Base-by-base conservation (phyloP, 2,888 invertebrate genomes). In the Sclerodermus sp. region DNA sequence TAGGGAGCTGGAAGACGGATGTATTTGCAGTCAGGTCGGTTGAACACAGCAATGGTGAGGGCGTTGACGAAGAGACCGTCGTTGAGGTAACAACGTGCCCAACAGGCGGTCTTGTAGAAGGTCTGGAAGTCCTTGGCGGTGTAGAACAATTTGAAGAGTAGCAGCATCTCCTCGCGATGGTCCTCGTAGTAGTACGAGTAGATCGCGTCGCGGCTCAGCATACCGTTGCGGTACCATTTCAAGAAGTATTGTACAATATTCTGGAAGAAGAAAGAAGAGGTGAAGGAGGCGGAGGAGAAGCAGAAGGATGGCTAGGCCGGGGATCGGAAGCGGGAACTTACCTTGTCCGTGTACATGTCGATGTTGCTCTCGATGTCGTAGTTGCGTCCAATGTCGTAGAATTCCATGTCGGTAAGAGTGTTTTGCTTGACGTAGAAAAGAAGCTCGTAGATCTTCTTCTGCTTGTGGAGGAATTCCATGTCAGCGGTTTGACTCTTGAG, bases 91-190 rank as follows among this genome's bases (percentile, higher is more conserved):
- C 85, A 77, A 49, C 89, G 85, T 9, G 87, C 82, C 82, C 85
- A 88, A 38, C 83, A 82, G n/a, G 87, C 88, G 2, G 87, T 85
- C 61, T 85, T 85, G 79, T 84, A 85, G 80, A 91, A 88, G 44
- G 87, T 87, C 15, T 85, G 82, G 71, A 84, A 89, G 74, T 88
- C 86, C 74, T 88, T 88, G 61, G 89, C 87, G 51, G 84, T 83
- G 80, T 83, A 86, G 65, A 91, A 82, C 40, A 87, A 77, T 67
- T 87, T 83, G 81, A 87, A 90, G 42, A 90, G 75, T 13, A 83
- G 82, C 14, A 81, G 73, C 39, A 85, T 86, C 69, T 90, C 86
- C 56, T 83, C 80, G 32, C 81, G 78, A 51, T 89, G 87, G 48
- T 82, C 79, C 18, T 82, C 77, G 74, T 87, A 81, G 78, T 82